A percentile compares a stretch with the other conserved stretches of the same genome.
Evolutionary conservation across 2,113 vertebrate genomes (phyloP).

Genomic region (Mastomys coucha): DNA sequence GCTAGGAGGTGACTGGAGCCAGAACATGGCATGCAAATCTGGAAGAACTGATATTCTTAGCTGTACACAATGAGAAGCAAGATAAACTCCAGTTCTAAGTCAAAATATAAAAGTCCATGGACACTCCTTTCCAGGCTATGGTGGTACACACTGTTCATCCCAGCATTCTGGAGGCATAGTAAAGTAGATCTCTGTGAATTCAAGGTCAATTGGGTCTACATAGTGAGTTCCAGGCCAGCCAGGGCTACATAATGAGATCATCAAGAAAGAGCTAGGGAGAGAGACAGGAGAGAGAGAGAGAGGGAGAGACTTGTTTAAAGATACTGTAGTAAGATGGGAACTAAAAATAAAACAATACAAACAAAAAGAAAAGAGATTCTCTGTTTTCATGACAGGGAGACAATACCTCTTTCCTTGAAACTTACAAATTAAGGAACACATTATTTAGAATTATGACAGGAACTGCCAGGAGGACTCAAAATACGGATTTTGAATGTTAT

Average conservation of each 20-base stretch:
- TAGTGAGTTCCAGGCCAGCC: neutral
- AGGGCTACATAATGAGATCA: too few relatives aligned
- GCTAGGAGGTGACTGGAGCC: neutral
- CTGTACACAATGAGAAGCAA: neutral
- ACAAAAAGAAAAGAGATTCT: neutral
- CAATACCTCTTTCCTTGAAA: neutral
- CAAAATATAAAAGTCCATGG: neutral
- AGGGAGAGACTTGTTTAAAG: neutral
- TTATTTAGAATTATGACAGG: neutral
- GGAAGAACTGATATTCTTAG: neutral
- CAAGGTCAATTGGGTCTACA: neutral
- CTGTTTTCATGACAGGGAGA: neutral
- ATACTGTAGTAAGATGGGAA: neutral
- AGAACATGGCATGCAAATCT: neutral
- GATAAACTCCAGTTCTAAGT: neutral
- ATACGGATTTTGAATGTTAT: neutral
- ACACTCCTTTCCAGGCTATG: neutral
- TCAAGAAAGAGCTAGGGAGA: too few relatives aligned
- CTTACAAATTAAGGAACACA: neutral
- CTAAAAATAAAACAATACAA: slow-evolving; percentile 43
- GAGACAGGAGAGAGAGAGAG: neutral
- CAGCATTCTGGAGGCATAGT: neutral
- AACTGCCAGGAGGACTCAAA: neutral
- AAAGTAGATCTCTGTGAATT: neutral
- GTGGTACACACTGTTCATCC: neutral